Conservation (phyloP, 2,888 invertebrate genomes). For the Thymelicus sylvestris region DNA sequence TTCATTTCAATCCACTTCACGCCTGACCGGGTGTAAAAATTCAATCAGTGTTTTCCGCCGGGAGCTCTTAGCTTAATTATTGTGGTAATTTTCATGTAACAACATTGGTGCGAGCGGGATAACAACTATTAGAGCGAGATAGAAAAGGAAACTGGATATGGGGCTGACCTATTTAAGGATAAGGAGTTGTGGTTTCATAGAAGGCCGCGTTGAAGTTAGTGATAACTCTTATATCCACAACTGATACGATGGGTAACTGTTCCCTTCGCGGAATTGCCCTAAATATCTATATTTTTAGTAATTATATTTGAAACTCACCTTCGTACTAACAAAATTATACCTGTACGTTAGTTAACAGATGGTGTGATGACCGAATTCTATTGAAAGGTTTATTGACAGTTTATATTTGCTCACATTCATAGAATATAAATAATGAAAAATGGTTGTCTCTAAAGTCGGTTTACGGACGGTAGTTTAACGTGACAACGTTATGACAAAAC, state of each 20-base stretch:
- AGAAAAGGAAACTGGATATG: constrained; percentile 6
- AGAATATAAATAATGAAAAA: too few relatives aligned
- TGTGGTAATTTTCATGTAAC: constrained; percentile 15
- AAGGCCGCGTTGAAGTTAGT: background rate
- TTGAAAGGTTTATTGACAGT: too few relatives aligned
- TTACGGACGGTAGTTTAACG: too few relatives aligned
- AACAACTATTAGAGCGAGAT: background rate
- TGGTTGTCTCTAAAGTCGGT: too few relatives aligned
- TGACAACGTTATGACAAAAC: too few relatives aligned
- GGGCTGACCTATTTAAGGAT: constrained; percentile 21
- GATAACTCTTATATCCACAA: background rate
- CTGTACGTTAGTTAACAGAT: too few relatives aligned
- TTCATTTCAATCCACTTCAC: background rate
- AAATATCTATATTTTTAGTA: too few relatives aligned
- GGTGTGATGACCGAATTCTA: too few relatives aligned
- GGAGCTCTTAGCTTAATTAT: constrained; percentile 20
- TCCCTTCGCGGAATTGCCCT: background rate
- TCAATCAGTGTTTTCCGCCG: background rate
- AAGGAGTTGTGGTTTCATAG: background rate
- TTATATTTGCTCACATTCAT: too few relatives aligned
- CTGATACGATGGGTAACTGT: background rate
- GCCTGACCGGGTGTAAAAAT: constrained; percentile 3
- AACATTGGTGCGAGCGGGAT: constrained; percentile 9
- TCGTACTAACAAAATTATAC: too few relatives aligned
- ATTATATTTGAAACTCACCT: too few relatives aligned